phyloP scores from a whole-genome alignment of 2,888 invertebrate species.

The Tanytarsus gracilentus region DNA sequence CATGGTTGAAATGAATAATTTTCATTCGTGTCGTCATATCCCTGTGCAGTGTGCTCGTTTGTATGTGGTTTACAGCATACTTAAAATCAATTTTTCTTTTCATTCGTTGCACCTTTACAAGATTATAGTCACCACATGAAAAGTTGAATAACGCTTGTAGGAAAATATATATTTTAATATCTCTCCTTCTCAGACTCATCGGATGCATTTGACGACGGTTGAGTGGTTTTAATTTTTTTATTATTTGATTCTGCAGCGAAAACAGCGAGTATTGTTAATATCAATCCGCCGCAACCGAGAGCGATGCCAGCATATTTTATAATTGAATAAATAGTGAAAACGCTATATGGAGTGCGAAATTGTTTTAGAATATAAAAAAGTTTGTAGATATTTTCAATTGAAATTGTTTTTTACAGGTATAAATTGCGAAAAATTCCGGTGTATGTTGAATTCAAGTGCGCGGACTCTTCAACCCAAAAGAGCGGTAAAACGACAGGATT shows the following conservation, averaged over 20 bases:
- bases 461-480: conserved; percentile 74
- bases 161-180: conserved; percentile 17
- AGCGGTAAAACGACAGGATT: conserved; percentile 59
- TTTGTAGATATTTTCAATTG: neutral
- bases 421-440: conserved; percentile 48
- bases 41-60: too few relatives aligned
- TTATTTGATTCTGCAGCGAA: neutral
- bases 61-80: too few relatives aligned
- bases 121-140: too few relatives aligned
- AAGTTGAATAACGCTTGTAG: too few relatives aligned
- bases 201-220: neutral
- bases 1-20: neutral
- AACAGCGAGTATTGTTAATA: neutral
- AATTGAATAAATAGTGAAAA: conserved; percentile 8
- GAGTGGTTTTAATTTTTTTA: too few relatives aligned
- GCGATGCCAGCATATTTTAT: neutral
- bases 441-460: conserved; percentile 56
- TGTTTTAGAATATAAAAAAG: neutral
- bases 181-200: neutral
- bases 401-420: neutral
- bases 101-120: neutral
- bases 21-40: neutral
- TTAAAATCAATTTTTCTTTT: neutral
- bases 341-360: neutral
- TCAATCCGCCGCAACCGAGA: neutral